These are phyloP conservation scores for Myopa testacea DNA, from an alignment of 2,888 invertebrate genomes.

Conservation along the genomic window DNA sequence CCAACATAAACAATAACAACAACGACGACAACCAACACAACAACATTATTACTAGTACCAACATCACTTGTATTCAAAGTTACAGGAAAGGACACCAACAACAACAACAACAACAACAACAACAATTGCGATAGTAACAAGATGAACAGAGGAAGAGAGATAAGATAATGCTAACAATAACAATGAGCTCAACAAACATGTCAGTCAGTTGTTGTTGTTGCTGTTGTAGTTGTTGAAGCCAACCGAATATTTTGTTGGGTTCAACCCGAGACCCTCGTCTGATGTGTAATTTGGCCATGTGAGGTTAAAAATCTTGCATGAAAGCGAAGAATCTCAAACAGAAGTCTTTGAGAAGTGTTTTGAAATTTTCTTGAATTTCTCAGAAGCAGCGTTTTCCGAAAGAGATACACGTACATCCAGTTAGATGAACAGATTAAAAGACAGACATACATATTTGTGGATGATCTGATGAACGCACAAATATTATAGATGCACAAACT, in stretches of 20 bases:
- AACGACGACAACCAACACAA: conserved; percentile 32
- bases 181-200: conserved; percentile 20
- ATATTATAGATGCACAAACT: no score
- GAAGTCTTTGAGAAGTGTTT: no score
- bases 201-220: not conserved
- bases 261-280: not conserved
- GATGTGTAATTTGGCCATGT: not conserved
- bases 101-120: conserved; percentile 20
- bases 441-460: no score
- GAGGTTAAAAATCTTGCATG: no score
- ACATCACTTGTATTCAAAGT: not conserved
- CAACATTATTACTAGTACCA: not conserved
- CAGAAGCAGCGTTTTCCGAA: no score
- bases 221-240: not conserved
- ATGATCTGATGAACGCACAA: no score
- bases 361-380: no score
- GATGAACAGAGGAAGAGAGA: conserved; percentile 25
- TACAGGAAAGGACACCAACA: conserved; percentile 26
- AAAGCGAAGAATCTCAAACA: no score
- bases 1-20: conserved; percentile 24
- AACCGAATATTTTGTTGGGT: no score
- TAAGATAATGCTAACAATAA: not conserved
- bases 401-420: no score
- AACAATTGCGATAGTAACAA: conserved; percentile 30
- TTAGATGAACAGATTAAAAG: no score